Evolutionary conservation across 2,113 vertebrate genomes (phyloP).

Genomic region (Vicugna pacos): DNA sequence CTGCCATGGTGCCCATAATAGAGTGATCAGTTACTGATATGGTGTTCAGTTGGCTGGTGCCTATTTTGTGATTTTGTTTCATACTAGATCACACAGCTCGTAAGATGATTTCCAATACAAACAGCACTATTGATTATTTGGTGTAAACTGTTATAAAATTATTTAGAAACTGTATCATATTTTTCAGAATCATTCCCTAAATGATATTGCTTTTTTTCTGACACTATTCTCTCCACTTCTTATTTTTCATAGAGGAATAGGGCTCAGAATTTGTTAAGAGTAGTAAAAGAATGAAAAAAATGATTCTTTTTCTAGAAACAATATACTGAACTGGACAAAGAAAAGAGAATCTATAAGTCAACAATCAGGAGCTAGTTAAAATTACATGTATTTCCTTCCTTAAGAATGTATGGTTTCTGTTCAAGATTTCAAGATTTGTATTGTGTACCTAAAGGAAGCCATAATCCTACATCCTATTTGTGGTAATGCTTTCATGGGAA

Average conservation of each 20-base stretch:
- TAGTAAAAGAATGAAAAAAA: not conserved
- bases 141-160: not conserved
- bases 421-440: not conserved
- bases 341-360: constrained; percentile 14
- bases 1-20: fast-evolving
- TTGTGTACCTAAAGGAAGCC: not conserved
- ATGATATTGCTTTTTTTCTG: not conserved
- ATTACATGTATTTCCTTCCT: not conserved
- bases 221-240: not conserved
- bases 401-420: not conserved
- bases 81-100: not conserved
- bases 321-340: not conserved
- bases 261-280: not conserved
- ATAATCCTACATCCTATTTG: not conserved
- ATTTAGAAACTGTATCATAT: not conserved
- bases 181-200: not conserved
- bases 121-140: not conserved
- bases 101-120: not conserved
- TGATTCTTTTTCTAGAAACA: constrained; percentile 7
- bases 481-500: constrained; percentile 53
- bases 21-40: not conserved
- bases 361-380: constrained; percentile 29
- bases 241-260: not conserved
- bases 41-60: fast-evolving
- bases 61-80: not conserved